Evolutionary conservation across 2,888 invertebrate genomes (phyloP), one percentile per base, ranked within the genome.

Genomic region (Hoplodrina blanda): DNA sequence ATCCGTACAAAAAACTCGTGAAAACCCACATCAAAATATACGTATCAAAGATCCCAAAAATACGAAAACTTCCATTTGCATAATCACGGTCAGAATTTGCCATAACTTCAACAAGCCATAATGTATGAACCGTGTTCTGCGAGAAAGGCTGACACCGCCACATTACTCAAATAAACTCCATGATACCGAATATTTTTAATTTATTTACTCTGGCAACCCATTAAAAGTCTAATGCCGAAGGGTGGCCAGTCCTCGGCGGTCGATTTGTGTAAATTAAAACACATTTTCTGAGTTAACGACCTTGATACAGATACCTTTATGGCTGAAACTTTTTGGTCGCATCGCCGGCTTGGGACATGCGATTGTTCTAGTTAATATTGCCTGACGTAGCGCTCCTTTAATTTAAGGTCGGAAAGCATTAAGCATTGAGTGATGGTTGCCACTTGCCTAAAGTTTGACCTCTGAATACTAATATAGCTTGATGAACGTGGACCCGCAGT

Each of bases 311-410:
- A 78, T 75, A 84, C 75, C 74, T 70, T 63, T 73, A 71, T 66
- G 59, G 56, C 55, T 10, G 10, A 82, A 88, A 89, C 80, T 88
- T 89, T 89, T 85, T 85, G 83, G 86, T 80, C 73, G 30, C 73
- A 87, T 85, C 75, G 73, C 78, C 65, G 88, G 71, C 85, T 30
- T 33, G 81, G 83, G 88, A 84, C 81, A 66, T 56, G 54, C 80
- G 80, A 81, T 86, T 83, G 73, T 77, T 64, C 64, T 81, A 82
- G 76, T 85, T 85, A 83, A 85, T 87, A 88, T 88, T 83, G 85
- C 82, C 74, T 64, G 64, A 54, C 50, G 62, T 19, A 50, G 50
- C 76, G 70, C 65, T 84, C 79, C 61, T 74, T 80, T 67, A 74
- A 79, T 76, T 85, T 67, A 69, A 73, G 76, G 81, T 69, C 62